Evolutionary conservation across 2,797 vertebrate species (phyloP), one percentile per base, ranked within the genome.

Genomic region (Numenius phaeopus): DNA sequence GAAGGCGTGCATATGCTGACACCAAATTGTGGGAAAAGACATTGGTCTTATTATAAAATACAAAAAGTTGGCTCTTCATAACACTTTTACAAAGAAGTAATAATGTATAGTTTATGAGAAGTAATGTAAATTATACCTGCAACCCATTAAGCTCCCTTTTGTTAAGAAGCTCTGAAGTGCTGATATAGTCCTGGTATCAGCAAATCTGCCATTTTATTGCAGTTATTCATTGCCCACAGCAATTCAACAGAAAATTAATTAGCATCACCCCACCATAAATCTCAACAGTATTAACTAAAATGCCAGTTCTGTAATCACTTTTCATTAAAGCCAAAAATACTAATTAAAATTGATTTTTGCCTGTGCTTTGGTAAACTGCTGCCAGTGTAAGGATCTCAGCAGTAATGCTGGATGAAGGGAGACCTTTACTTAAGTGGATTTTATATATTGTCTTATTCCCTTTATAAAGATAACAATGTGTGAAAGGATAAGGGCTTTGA

Each of bases 281-380:
- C 98, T 98, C 98, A 96, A 92, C 96, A 94, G 97, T 98, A 98
- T 98, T 98, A 98, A 97, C 97, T 98, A 97, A 98, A 98, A 98
- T 98, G 98, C 98, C 98, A 98, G 98, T 98, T 98, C 97, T 98
- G 97, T 98, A 98, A 98, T 98, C 98, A 97, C 98, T 98, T 98
- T 98, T 98, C 98, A 98, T 98, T 98, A 98, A 98, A 98, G 98
- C 98, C 98, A 98, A 98, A 98, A 98, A 98, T 98, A 98, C 98
- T 98, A 98, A 98, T 98, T 98, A 98, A 98, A 98, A 98, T 98
- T 98, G 98, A 98, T 98, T 98, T 98, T 98, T 97, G 80, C 95
- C 94, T 97, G 40, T 94, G 97, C 97, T 98, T 98, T 97, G 95
- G 98, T 98, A 98, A 98, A 97, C 89, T 96, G 91, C 97, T 98